Conservation (phyloP, 2,797 vertebrate genomes). For the Pteropus rufus region DNA sequence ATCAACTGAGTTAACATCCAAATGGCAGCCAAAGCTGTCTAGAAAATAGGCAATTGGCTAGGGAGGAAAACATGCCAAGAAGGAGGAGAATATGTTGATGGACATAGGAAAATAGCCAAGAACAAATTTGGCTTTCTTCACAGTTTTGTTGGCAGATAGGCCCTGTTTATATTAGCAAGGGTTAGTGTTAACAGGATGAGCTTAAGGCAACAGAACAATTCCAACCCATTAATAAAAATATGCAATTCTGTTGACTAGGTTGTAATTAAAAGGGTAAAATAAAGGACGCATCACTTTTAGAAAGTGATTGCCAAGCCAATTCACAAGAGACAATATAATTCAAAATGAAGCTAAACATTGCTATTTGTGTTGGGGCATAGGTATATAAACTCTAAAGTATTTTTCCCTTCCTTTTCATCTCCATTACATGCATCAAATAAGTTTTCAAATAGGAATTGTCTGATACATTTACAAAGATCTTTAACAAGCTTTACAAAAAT, state of each 20-base stretch:
- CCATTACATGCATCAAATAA: background rate
- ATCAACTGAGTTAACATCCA: background rate
- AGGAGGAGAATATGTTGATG: background rate
- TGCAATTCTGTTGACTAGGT: background rate
- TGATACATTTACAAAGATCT: background rate
- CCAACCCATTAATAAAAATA: conserved; percentile 35
- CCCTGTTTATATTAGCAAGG: background rate
- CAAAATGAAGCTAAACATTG: conserved; percentile 5
- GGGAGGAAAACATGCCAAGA: background rate
- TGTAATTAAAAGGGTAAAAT: conserved; percentile 20
- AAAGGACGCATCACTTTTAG: background rate
- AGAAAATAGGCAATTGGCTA: background rate
- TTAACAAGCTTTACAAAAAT: background rate
- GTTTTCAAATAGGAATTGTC: background rate
- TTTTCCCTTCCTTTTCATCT: background rate
- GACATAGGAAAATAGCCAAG: background rate
- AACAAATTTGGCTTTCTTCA: conserved; percentile 18
- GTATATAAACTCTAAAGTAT: background rate
- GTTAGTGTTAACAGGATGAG: conserved; percentile 29
- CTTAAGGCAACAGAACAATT: background rate
- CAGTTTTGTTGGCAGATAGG: background rate
- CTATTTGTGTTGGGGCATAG: background rate
- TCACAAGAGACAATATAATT: background rate
- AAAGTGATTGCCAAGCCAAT: conserved; percentile 8
- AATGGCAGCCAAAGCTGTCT: background rate